Base-by-base conservation (phyloP, 2,113 vertebrate genomes). In the Zapus hudsonius region DNA sequence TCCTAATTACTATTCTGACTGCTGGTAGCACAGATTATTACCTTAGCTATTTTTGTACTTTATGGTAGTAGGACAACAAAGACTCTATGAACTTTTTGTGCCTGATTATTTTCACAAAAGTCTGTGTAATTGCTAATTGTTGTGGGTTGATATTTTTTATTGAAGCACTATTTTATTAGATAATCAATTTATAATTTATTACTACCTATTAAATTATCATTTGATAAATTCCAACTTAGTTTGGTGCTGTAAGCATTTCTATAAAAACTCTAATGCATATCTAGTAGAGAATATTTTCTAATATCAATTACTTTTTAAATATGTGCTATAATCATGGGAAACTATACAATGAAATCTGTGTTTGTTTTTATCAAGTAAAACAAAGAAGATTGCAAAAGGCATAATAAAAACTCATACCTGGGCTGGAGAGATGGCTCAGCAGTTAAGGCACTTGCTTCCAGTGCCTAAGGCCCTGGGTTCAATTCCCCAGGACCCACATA, bases 251-350 rank as follows among this genome's bases (percentile, higher is more conserved):
- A 82, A 40, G 42, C 3, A n/a, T 11, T 52, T 1, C 11, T 75
- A 20, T 55, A 42, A 79, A 27, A 27, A 73, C 82, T 42, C 17
- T n/a, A 76, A 74, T 40, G 2, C 1, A 73, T 27, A 19, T 19
- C 27, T 69, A 83, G 76, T 67, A 80, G 44, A 61, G 36, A 89
- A 29, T 67, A 42, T 36, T 96, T 25, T 93, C 90, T 31, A 40
- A 69, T 33, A 72, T 20, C 44, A 82, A 85, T 36, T 57, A 38
- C 5, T 88, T 67, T 91, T 84, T 67, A 11, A 10, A 44, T 72
- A 7, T 42, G 22, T 52, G 81, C 4, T 75, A 16, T 13, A 72
- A 66, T 70, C 29, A n/a, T 27, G 55, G 12, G 72, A 84, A 75
- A 52, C 7, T 57, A 91, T 4, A 57, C 1, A 91, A n/a, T 81